Conservation (phyloP, 2,797 vertebrate species). For the Epinephelus malabaricus region DNA sequence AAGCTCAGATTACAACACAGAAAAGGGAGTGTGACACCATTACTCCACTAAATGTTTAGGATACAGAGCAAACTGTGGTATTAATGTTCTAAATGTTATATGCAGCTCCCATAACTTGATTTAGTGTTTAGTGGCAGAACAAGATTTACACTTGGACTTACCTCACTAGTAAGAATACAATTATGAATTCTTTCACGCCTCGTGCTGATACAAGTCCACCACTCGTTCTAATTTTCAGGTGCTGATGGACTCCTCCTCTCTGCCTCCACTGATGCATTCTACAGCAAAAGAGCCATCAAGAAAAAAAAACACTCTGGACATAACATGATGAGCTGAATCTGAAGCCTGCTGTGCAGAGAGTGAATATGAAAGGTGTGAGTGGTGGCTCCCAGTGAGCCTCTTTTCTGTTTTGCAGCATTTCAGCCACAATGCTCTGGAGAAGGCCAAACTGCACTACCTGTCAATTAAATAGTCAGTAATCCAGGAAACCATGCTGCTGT, state of each 20-base stretch:
- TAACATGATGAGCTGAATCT: constrained; percentile 16
- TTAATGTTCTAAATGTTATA: too few species aligned
- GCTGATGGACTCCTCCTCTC: background rate
- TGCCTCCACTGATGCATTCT: background rate
- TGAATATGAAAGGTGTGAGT: constrained; percentile 29
- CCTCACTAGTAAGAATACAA: background rate
- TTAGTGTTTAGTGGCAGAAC: background rate
- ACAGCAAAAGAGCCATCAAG: constrained; percentile 29
- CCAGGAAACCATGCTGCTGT: constrained; percentile 50
- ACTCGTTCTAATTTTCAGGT: background rate
- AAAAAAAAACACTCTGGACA: background rate
- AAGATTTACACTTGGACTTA: background rate
- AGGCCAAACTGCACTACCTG: constrained; percentile 46
- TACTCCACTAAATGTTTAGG: too few species aligned
- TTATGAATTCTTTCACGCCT: background rate
- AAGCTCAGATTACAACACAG: too few species aligned
- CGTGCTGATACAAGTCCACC: background rate
- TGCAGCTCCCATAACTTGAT: background rate
- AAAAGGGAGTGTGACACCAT: too few species aligned
- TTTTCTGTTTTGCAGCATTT: constrained; percentile 42
- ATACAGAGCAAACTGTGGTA: too few species aligned
- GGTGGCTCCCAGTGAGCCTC: constrained; percentile 1
- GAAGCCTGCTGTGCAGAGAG: constrained; percentile 29
- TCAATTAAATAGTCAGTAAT: constrained; percentile 61
- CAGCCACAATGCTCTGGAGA: constrained; percentile 39